Percentiles rank a stretch among this genome's conserved stretches.
Conservation (phyloP, 2,888 invertebrate genomes). For the Eupithecia subfuscata region DNA sequence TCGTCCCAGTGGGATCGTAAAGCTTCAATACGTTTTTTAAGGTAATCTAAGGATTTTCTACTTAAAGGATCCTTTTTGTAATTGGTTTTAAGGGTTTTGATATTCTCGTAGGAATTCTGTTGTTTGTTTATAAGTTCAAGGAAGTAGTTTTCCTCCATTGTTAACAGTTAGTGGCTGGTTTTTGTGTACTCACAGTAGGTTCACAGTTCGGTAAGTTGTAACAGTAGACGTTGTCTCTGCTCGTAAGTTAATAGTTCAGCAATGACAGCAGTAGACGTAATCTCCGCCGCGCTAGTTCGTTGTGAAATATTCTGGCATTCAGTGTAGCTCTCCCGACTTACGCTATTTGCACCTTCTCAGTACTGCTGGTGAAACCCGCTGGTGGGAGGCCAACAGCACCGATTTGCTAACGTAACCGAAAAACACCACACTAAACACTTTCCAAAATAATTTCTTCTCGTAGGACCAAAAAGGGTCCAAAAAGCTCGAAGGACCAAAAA, state of each 20-base stretch:
- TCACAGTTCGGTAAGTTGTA: not conserved
- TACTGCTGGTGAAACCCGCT: not conserved
- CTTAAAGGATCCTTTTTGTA: too few relatives aligned
- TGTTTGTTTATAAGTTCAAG: too few relatives aligned
- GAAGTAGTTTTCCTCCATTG: too few relatives aligned
- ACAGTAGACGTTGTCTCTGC: not conserved
- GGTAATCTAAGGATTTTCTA: too few relatives aligned
- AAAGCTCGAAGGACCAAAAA: too few relatives aligned
- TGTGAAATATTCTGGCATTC: not conserved
- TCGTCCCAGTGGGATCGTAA: constrained; percentile 3
- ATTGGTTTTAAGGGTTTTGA: too few relatives aligned
- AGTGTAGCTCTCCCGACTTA: not conserved
- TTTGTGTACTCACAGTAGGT: constrained; percentile 1
- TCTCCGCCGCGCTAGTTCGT: not conserved
- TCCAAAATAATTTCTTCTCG: not conserved
- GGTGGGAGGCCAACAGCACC: not conserved
- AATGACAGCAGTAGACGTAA: not conserved
- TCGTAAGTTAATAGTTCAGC: too few relatives aligned
- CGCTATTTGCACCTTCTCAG: constrained; percentile 4
- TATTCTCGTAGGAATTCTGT: too few relatives aligned
- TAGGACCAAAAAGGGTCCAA: too few relatives aligned
- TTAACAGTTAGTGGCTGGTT: too few relatives aligned
- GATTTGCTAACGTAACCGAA: constrained; percentile 8
- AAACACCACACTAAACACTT: not conserved
- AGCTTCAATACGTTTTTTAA: not conserved